Conservation (phyloP, 2,113 vertebrate genomes). For the Dicaeum eximium region DNA sequence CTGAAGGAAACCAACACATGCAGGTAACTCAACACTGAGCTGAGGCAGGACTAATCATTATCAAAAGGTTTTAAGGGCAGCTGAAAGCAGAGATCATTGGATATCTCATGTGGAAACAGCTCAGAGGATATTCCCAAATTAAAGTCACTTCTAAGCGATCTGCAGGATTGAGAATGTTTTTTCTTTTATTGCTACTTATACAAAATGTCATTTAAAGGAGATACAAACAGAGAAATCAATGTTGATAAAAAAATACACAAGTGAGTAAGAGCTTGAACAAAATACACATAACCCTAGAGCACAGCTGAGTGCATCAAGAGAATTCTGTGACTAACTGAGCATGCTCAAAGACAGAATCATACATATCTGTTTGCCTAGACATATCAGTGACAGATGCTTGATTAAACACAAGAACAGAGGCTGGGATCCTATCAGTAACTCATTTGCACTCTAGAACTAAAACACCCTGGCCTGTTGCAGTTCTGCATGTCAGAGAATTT, state of each 20-base stretch:
- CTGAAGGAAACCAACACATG: background rate
- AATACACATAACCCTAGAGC: background rate
- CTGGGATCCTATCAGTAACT: background rate
- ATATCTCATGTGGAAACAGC: background rate
- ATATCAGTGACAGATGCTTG: background rate
- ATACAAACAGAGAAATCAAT: background rate
- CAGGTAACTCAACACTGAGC: background rate
- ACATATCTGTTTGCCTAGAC: background rate
- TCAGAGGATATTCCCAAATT: background rate
- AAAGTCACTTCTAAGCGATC: background rate
- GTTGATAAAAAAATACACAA: background rate
- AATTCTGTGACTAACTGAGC: background rate
- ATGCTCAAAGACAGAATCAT: background rate
- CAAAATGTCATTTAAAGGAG: background rate
- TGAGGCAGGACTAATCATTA: background rate
- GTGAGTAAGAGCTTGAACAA: background rate
- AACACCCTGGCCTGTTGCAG: background rate
- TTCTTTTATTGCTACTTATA: background rate
- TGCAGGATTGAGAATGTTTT: background rate
- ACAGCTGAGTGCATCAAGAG: background rate
- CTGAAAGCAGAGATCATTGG: background rate
- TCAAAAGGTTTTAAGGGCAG: background rate
- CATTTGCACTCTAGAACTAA: background rate
- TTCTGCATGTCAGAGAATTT: background rate
- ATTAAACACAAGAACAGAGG: background rate